Base-by-base conservation (phyloP, 2,797 vertebrate genomes). In the Natrix natrix region DNA sequence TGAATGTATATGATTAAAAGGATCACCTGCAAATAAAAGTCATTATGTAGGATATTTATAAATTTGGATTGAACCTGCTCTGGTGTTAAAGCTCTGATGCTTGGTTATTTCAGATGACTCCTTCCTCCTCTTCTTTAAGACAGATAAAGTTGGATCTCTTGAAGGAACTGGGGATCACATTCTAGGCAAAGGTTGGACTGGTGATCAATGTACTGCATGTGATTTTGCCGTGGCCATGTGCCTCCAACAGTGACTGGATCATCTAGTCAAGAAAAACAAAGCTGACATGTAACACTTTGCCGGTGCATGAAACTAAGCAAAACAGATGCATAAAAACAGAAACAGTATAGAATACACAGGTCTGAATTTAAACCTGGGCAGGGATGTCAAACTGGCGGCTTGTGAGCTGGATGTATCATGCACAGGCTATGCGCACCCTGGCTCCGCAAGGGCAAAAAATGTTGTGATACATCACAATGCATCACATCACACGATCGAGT, bases 201-300 rank as follows among this genome's bases (percentile, higher is more conserved):
- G 98, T 98, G 98, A 98, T 98, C 98, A 98, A 98, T 98, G 98
- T 98, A 98, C 97, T 97, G 98, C 98, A 98, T 98, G 98, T 98
- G 98, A 98, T 98, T 98, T 98, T 98, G 98, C 98, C 97, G 97
- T 99, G 98, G 98, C 98, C 98, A 98, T 98, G 98, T 98, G 98
- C 98, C 98, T 98, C 98, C 99, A 98, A 98, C 98, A 98, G 98
- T 98, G 98, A 99, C 98, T 98, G 98, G 98, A 98, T 98, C 98
- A 98, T 99, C 99, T 99, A 97, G 95, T 97, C 94, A 97, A 98
- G 97, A 97, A 96, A 97, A 96, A 97, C 93, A 97, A 97, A 94
- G 95, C 95, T 92, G 95, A 89, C 56, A 93, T 93, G 57, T 89
- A 89, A 93, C 57, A 83, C 86, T 89, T 56, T 89, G 57, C 57